A percentile compares a stretch with the other conserved stretches of the same genome.
These are phyloP conservation scores for Glyptemys insculpta DNA, from an alignment of 2,797 vertebrate species.

Conservation along the genomic window DNA sequence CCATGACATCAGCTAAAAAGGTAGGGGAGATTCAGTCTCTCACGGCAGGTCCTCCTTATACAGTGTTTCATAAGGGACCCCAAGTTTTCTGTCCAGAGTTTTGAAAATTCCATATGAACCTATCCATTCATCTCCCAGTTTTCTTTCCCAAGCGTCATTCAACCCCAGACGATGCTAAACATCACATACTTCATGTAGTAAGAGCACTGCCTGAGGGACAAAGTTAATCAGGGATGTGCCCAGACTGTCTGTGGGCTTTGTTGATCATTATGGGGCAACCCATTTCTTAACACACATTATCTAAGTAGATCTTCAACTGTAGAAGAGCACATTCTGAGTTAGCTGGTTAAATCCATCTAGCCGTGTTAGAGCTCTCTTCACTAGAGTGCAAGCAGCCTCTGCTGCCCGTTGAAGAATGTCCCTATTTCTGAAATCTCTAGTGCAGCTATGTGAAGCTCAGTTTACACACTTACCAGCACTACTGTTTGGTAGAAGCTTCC, in stretches of 20 bases:
- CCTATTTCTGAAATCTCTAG: too few relatives aligned
- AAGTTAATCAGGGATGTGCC: slow-evolving; percentile 12
- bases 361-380: background rate
- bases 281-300: background rate
- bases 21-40: too few relatives aligned
- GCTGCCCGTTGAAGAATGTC: background rate
- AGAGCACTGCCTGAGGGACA: background rate
- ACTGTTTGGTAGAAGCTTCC: background rate
- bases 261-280: background rate
- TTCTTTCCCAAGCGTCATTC: slow-evolving; percentile 71
- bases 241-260: slow-evolving; percentile 22
- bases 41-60: background rate
- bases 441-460: too few relatives aligned
- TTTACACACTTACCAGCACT: too few relatives aligned
- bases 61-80: slow-evolving; percentile 59
- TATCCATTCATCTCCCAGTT: slow-evolving; percentile 70
- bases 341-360: background rate
- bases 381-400: background rate
- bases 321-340: background rate
- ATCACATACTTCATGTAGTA: slow-evolving; percentile 68
- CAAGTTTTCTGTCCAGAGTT: slow-evolving; percentile 67
- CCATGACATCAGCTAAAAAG: too few relatives aligned
- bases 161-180: slow-evolving; percentile 72
- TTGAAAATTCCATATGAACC: slow-evolving; percentile 69
- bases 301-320: background rate